These are phyloP conservation scores for Calonectris borealis DNA, from an alignment of 2,113 vertebrate genomes.

Conservation along the genomic window DNA sequence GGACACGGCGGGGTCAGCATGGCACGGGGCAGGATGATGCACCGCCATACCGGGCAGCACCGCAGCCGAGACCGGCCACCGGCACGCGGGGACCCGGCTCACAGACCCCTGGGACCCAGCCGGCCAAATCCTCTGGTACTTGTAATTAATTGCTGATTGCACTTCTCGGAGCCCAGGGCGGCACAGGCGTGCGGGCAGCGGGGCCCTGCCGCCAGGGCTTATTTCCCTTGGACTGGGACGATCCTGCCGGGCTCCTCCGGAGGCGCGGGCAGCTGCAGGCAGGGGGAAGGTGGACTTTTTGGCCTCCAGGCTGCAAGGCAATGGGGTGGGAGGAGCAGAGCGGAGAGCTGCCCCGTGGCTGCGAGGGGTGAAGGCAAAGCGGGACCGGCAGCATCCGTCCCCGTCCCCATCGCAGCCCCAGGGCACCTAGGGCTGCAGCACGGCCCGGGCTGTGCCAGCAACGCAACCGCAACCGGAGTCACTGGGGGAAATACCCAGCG, in stretches of 20 bases:
- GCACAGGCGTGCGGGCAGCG: fast-evolving
- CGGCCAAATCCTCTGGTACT: neutral
- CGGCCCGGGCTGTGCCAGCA: neutral
- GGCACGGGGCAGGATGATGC: fast-evolving
- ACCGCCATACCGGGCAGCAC: neutral
- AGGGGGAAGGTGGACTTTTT: neutral
- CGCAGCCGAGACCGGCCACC: fast-evolving
- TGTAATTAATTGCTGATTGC: neutral
- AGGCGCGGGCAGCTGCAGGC: neutral
- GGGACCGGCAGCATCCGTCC: neutral
- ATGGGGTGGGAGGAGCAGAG: neutral
- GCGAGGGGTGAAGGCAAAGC: neutral
- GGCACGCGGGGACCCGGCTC: fast-evolving
- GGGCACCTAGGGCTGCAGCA: neutral
- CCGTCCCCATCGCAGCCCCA: neutral
- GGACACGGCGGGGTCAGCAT: neutral
- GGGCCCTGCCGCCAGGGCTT: neutral
- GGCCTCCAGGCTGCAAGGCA: neutral
- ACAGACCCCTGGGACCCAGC: neutral
- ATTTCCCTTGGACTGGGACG: neutral
- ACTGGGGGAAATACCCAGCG: neutral
- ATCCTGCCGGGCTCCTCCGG: neutral
- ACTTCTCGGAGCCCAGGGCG: fast-evolving
- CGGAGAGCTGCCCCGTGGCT: fast-evolving
- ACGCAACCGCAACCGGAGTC: neutral